phyloP scores from a whole-genome alignment of 23 tunicate species.

The Aplidium turbinatum region DNA sequence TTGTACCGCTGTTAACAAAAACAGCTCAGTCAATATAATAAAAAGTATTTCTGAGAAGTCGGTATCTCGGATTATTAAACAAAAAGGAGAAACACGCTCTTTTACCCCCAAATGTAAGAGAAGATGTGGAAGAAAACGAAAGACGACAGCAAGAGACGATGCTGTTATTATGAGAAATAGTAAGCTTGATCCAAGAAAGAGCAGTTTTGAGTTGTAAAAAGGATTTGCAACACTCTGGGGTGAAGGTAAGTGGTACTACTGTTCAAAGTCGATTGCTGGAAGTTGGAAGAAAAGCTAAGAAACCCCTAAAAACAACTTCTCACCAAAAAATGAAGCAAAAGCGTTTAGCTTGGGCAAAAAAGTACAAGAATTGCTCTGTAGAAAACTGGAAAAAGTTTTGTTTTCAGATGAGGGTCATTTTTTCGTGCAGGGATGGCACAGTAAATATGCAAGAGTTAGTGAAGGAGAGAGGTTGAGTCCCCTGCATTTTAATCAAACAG shows the following conservation, averaged over 20 bases:
- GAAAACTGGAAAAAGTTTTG: slow-evolving; percentile 24
- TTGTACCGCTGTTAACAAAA: too few species aligned
- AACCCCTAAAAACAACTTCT: slow-evolving; percentile 6
- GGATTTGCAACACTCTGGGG: slow-evolving; percentile 27
- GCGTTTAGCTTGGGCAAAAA: slow-evolving; percentile 22
- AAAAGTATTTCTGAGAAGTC: too few species aligned
- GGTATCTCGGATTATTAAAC: slow-evolving; percentile 21
- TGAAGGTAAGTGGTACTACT: slow-evolving; percentile 5
- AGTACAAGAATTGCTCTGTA: slow-evolving; percentile 15
- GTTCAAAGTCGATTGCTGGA: slow-evolving; percentile 7
- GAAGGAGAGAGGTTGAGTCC: slow-evolving; percentile 20
- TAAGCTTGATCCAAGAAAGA: not conserved
- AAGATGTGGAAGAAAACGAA: slow-evolving; percentile 6
- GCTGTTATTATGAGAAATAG: not conserved
- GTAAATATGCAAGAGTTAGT: slow-evolving; percentile 15
- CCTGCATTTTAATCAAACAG: slow-evolving; percentile 8
- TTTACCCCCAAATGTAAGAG: not conserved
- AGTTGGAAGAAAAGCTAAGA: slow-evolving; percentile 29
- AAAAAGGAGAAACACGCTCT: not conserved
- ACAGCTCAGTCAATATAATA: too few species aligned
- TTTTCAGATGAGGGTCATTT: slow-evolving; percentile 19
- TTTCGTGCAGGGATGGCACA: slow-evolving; percentile 26
- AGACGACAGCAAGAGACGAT: slow-evolving; percentile 21
- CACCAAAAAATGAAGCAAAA: slow-evolving; percentile 16
- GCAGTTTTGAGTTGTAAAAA: too few species aligned